Conservation (phyloP, 2,113 vertebrate species). For the Falcunculus frontatus region DNA sequence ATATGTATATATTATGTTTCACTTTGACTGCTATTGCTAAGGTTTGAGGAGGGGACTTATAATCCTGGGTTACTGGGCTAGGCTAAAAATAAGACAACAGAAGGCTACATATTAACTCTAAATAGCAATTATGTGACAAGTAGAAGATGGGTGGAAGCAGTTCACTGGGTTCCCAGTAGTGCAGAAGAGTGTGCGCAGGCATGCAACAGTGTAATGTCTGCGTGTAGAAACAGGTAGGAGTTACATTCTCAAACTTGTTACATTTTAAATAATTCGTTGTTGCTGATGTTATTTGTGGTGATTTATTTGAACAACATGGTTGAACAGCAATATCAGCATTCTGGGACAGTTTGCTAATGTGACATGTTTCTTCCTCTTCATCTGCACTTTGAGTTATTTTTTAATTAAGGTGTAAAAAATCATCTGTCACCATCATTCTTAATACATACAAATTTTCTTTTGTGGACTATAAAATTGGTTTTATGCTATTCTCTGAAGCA, state of each 20-base stretch:
- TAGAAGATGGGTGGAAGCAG: not conserved
- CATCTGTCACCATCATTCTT: not conserved
- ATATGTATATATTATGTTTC: not conserved
- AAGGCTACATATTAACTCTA: not conserved
- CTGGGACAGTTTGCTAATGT: conserved; percentile 8
- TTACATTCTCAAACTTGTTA: not conserved
- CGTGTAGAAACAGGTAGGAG: not conserved
- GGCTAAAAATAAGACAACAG: not conserved
- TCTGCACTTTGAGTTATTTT: not conserved
- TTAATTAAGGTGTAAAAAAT: not conserved
- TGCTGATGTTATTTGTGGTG: not conserved
- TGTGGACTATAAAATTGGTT: not conserved
- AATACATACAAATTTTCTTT: not conserved
- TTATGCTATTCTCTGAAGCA: not conserved
- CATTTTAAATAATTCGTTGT: conserved; percentile 5
- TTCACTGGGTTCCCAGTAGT: not conserved
- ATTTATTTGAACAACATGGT: conserved; percentile 1
- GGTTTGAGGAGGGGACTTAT: not conserved
- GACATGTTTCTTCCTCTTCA: not conserved
- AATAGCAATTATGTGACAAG: conserved; percentile 7
- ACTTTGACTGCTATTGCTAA: not conserved
- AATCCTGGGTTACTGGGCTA: not conserved
- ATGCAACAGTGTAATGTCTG: not conserved
- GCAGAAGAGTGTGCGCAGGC: not conserved
- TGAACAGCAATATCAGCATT: not conserved